Base-by-base conservation (phyloP, 2,888 invertebrate species). In the Ceratothoa steindachneri region DNA sequence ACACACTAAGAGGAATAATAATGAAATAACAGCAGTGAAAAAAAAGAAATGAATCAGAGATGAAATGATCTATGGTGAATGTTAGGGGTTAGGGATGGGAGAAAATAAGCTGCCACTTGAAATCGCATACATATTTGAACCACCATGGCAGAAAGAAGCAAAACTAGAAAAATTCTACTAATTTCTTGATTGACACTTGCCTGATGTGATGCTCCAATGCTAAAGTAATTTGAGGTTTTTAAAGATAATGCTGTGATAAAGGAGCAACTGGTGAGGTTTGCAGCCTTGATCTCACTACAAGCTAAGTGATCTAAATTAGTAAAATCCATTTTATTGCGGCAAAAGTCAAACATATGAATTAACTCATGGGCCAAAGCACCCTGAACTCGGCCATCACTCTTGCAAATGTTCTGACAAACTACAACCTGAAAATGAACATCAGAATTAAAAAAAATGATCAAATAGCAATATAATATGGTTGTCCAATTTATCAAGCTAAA, bases 291-390 rank as follows among this genome's bases (percentile, higher is more conserved):
- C 87, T 97, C 97, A 0, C 96, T 94, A 83, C 97, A 97, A 0
- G 97, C 97, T 73, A 97, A 85, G 84, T 97, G 97, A 80, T 95
- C 91, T 80, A 95, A 87, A 83, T 97, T 93, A 81, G 89, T 90
- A 82, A 95, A 93, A 85, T 97, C 92, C 1, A 78, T 65, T 77
- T 97, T 89, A 80, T 95, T 92, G 60, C 90, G 88, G 83, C 97
- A 97, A 83, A 89, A 92, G 84, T 97, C 97, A 83, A 95, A 97
- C 93, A 97, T 96, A 84, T 97, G 97, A 66, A 97, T 91, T 88
- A 97, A 89, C 85, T 97, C 97, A 82, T 97, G 97, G 0, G 91
- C 89, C 55, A 97, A 83, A 0, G 95, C 91, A 27, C 90, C 91
- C 83, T 92, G 91, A 0, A 93, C 89, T 84, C 90, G 87, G 12